phyloP scores from a whole-genome alignment of 2,113 vertebrate species.

The Zosterops lateralis region DNA sequence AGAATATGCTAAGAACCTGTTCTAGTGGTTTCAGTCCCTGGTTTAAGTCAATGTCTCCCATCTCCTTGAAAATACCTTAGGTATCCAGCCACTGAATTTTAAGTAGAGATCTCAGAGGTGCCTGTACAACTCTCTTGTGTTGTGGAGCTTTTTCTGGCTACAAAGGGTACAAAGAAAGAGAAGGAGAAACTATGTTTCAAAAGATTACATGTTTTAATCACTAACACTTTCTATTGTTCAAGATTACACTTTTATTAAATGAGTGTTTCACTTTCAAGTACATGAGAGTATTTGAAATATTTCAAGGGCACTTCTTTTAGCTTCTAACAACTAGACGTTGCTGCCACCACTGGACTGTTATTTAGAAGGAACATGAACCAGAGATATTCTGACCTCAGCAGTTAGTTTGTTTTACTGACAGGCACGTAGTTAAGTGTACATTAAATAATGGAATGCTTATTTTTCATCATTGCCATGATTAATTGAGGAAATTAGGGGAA shows the following conservation, averaged over 20 bases:
- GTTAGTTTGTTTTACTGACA: background rate
- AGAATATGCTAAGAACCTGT: constrained; percentile 2
- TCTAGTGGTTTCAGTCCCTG: constrained; percentile 53
- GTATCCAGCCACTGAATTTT: constrained; percentile 6
- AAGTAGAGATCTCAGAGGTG: background rate
- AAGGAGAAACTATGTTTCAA: background rate
- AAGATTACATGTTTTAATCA: constrained; percentile 11
- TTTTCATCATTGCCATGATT: background rate
- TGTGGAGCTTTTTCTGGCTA: background rate
- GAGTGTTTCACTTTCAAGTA: constrained; percentile 62
- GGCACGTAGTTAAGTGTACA: background rate
- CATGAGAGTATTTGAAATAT: constrained; percentile 68
- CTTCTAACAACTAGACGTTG: constrained; percentile 51
- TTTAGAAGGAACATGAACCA: constrained; percentile 9
- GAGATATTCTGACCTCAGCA: background rate
- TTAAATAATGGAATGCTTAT: background rate
- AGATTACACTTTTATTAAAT: constrained; percentile 49
- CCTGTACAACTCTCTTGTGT: background rate
- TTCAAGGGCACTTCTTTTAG: constrained; percentile 51
- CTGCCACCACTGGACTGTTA: constrained; percentile 66
- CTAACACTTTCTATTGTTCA: constrained; percentile 8
- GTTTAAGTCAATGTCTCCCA: constrained; percentile 23
- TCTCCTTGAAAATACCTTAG: constrained; percentile 32
- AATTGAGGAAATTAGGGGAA: background rate
- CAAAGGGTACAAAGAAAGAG: background rate